Percentiles rank a stretch among this genome's conserved stretches.
Evolutionary conservation across 1,140 invertebrate genomes (phyloP).

Genomic region (Psix sp.): DNA sequence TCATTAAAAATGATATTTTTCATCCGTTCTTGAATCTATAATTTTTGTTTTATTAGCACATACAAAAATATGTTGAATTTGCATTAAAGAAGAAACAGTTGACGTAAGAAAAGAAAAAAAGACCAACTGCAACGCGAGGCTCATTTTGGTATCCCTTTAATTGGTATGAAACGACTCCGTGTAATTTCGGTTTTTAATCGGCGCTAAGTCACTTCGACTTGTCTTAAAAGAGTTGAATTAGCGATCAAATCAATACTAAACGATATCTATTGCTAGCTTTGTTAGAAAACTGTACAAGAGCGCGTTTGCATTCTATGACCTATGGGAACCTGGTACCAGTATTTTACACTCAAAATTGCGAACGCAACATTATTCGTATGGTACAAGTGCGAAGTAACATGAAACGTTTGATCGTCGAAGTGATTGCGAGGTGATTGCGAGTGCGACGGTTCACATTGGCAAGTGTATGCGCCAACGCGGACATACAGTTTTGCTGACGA

Average conservation of each 20-base stretch:
- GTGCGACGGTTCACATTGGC: conserved; percentile 23
- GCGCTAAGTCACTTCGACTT: conserved; percentile 13
- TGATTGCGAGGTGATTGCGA: conserved; percentile 48
- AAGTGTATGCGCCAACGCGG: not conserved
- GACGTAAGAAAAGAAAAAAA: conserved; percentile 4
- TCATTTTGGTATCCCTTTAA: conserved; percentile 29
- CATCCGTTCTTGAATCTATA: no score
- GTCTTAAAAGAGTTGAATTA: conserved; percentile 16
- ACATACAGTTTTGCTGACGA: conserved; percentile 4
- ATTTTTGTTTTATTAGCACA: no score
- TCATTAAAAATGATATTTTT: no score
- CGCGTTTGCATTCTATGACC: conserved; percentile 31
- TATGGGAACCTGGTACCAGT: conserved; percentile 54
- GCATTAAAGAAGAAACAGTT: no score
- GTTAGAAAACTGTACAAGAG: conserved; percentile 53
- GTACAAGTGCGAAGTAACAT: conserved; percentile 45
- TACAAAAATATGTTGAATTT: no score
- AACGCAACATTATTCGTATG: conserved; percentile 35
- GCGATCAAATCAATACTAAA: conserved; percentile 20
- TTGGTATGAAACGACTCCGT: conserved; percentile 23
- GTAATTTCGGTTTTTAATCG: conserved; percentile 30
- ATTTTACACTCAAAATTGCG: conserved; percentile 41
- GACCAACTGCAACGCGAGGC: not conserved
- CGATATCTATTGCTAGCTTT: conserved; percentile 17
- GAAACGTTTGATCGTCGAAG: conserved; percentile 34